Conservation (phyloP, 1,140 invertebrate genomes). For the Paraescarpia echinospica region DNA sequence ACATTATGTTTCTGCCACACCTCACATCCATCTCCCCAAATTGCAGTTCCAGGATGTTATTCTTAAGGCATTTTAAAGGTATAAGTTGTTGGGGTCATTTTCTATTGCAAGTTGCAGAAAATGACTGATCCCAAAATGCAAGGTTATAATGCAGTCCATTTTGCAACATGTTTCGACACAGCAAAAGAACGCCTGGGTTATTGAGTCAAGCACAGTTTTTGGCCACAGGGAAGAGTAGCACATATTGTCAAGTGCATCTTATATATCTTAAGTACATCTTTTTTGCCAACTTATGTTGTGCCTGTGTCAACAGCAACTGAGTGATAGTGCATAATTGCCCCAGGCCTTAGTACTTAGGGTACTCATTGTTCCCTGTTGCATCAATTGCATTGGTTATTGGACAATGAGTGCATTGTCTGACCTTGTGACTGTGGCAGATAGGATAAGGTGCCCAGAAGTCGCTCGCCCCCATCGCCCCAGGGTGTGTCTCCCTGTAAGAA, state of each 20-base stretch:
- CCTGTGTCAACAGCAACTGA: neutral
- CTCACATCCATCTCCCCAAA: too few relatives aligned
- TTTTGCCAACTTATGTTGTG: neutral
- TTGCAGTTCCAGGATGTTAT: too few relatives aligned
- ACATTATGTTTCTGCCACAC: too few relatives aligned
- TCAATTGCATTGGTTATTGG: neutral
- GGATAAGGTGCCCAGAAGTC: neutral
- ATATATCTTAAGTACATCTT: neutral
- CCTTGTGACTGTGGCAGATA: neutral
- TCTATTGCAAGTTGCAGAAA: too few relatives aligned
- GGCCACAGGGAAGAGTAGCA: neutral
- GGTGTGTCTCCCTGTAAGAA: neutral
- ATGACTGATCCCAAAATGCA: too few relatives aligned
- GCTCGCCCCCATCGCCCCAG: neutral
- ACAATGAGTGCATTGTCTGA: neutral
- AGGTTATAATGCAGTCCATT: neutral
- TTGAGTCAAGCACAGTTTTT: neutral
- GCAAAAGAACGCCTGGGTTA: neutral
- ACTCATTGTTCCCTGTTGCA: neutral
- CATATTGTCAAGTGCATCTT: neutral
- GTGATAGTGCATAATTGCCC: neutral
- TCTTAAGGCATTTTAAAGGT: too few relatives aligned
- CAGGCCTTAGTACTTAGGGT: neutral
- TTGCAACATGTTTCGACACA: neutral
- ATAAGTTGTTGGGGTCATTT: too few relatives aligned